phyloP scores from a whole-genome alignment of 2,797 vertebrate genomes.

The Sitta carolinensis region DNA sequence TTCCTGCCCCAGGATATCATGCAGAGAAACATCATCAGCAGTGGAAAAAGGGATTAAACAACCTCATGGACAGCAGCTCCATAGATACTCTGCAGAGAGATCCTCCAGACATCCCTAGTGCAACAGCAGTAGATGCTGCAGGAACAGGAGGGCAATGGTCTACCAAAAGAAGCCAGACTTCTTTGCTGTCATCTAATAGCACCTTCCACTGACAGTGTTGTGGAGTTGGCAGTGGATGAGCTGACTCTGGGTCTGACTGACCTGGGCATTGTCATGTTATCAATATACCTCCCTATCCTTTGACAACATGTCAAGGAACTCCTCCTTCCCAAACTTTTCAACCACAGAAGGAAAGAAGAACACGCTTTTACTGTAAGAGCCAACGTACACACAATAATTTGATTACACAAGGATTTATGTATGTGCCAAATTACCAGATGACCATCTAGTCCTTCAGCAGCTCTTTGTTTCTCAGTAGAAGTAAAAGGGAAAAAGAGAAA shows the following conservation, averaged over 20 bases:
- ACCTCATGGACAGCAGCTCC: background rate
- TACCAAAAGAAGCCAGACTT: background rate
- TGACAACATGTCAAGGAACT: background rate
- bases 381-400: background rate
- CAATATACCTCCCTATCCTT: background rate
- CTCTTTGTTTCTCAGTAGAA: background rate
- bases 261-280: background rate
- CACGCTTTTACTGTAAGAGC: background rate
- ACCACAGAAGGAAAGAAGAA: background rate
- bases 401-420: background rate
- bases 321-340: background rate
- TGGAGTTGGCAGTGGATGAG: background rate
- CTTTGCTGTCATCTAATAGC: background rate
- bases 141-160: background rate
- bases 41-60: background rate
- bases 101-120: background rate
- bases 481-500: background rate
- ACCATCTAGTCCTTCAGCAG: background rate
- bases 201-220: background rate
- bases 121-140: background rate
- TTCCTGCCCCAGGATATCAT: background rate
- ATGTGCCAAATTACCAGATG: background rate
- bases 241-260: background rate
- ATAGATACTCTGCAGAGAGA: background rate
- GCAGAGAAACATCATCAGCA: background rate